A percentile compares a stretch with the other conserved stretches of the same genome.
These are phyloP conservation scores for Lysiphlebus fabarum DNA, from an alignment of 1,140 invertebrate species.

Conservation along the genomic window DNA sequence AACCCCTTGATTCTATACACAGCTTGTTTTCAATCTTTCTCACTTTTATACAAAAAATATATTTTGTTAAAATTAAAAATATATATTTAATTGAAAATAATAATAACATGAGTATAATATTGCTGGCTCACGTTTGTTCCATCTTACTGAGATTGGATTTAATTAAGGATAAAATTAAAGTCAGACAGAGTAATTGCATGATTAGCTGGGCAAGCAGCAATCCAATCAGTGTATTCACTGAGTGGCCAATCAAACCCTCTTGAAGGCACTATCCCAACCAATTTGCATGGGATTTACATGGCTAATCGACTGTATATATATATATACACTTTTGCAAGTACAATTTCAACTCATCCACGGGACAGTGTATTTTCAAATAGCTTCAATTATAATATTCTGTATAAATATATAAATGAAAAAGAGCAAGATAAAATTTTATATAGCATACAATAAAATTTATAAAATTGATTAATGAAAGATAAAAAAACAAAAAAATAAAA, in stretches of 20 bases:
- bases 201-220: constrained; percentile 39
- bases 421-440: neutral
- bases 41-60: too few species aligned
- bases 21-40: too few species aligned
- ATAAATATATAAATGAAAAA: neutral
- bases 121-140: constrained; percentile 28
- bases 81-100: neutral
- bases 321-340: neutral
- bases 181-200: constrained; percentile 39
- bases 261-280: constrained; percentile 37
- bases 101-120: neutral
- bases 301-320: constrained; percentile 29
- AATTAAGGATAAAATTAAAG: constrained; percentile 51
- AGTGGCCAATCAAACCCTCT: constrained; percentile 40
- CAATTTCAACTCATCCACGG: too few species aligned
- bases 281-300: constrained; percentile 48
- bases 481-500: constrained; percentile 13
- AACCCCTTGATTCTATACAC: too few species aligned
- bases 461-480: neutral
- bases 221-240: constrained; percentile 43
- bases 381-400: too few species aligned
- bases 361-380: too few species aligned
- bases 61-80: too few species aligned
- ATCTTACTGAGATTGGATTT: constrained; percentile 41
- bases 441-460: too few species aligned